Conservation (phyloP, 2,797 vertebrate genomes). For the Poeciliopsis infans region DNA sequence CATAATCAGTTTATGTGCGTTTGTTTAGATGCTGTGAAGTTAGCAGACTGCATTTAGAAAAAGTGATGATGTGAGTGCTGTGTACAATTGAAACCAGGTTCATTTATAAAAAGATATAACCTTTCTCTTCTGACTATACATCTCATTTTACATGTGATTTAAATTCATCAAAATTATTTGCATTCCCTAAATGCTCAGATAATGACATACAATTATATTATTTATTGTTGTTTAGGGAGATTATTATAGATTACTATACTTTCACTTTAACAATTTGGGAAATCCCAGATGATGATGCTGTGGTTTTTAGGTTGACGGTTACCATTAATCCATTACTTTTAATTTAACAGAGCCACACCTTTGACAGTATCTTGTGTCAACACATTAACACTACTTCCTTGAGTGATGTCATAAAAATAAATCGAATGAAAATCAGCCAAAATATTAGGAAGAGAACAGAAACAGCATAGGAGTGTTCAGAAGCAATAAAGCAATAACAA, state of each 20-base stretch:
- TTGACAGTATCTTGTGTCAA: background rate
- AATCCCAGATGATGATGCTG: background rate
- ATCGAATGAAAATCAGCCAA: background rate
- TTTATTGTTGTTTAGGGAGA: background rate
- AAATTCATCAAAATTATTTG: background rate
- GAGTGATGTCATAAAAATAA: background rate
- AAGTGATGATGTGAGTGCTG: background rate
- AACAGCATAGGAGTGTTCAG: background rate
- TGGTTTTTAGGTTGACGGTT: background rate
- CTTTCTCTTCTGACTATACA: background rate
- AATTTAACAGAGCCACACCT: background rate
- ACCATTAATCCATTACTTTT: background rate
- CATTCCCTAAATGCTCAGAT: background rate
- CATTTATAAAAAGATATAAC: background rate
- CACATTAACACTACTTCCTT: background rate
- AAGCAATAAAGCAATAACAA: background rate
- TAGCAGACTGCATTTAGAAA: constrained; percentile 2
- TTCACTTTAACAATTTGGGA: background rate
- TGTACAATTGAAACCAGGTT: background rate
- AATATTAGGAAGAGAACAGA: background rate
- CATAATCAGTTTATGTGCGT: constrained; percentile 9
- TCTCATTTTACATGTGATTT: background rate
- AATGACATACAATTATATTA: background rate
- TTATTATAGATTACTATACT: background rate
- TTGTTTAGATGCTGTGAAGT: constrained; percentile 11